Conservation (phyloP, 2,113 vertebrate species). For the Phoxinus phoxinus region DNA sequence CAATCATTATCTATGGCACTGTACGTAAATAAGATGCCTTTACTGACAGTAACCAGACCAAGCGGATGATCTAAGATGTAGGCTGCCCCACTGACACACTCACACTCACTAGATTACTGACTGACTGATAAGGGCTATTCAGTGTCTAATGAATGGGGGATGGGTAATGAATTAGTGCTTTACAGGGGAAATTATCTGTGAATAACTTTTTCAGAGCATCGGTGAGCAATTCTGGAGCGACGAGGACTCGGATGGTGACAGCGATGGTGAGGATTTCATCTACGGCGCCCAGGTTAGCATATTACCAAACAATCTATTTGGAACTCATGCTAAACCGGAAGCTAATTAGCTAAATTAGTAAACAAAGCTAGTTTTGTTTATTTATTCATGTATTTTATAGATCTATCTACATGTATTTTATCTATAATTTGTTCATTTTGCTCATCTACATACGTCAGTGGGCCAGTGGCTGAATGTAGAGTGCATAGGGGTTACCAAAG, state of each 20-base stretch:
- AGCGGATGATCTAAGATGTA: conserved; percentile 17
- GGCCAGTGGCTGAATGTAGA: not conserved
- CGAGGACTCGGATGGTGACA: conserved; percentile 86
- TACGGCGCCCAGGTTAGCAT: conserved; percentile 83
- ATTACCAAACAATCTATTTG: not conserved
- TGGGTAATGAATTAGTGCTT: conserved; percentile 9
- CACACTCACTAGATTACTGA: conserved; percentile 42
- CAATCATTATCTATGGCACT: not conserved
- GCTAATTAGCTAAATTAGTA: not conserved
- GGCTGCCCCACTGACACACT: conserved; percentile 49
- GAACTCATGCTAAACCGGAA: not conserved
- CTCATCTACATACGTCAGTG: not conserved
- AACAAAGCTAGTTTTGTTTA: not conserved
- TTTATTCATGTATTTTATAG: not conserved
- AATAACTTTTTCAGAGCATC: conserved; percentile 77
- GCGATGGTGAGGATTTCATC: conserved; percentile 85
- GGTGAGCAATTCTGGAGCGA: conserved; percentile 86
- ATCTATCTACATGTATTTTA: not conserved
- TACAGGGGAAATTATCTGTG: conserved; percentile 8
- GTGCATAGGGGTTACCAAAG: conserved; percentile 35
- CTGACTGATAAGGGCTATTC: conserved; percentile 4
- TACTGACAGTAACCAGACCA: not conserved
- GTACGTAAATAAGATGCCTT: not conserved
- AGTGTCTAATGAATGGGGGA: conserved; percentile 29
- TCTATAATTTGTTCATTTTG: not conserved